Conservation (phyloP, 2,888 invertebrate species). For the Melitaea athalia region DNA sequence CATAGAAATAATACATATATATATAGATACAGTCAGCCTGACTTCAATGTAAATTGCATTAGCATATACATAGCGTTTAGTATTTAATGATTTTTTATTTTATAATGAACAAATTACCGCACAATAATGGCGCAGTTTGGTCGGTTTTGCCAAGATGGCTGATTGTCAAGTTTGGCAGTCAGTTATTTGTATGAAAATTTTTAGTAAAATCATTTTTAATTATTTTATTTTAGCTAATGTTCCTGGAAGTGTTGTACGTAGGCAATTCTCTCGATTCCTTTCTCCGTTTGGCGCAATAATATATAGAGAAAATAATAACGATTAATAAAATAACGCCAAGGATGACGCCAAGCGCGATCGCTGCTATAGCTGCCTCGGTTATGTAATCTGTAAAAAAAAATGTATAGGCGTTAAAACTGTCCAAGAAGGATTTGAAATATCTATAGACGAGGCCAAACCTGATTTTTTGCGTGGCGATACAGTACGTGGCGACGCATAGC, state of each 20-base stretch:
- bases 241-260: constrained; percentile 58
- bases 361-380: constrained; percentile 83
- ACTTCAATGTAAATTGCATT: no score
- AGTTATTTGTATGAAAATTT: neutral
- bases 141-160: neutral
- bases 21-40: no score
- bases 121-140: no score
- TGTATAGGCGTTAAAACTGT: no score
- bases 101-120: no score
- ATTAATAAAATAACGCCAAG: constrained; percentile 84
- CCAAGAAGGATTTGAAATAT: no score
- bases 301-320: constrained; percentile 79
- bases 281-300: constrained; percentile 83
- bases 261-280: constrained; percentile 84
- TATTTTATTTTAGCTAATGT: constrained; percentile 50
- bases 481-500: no score
- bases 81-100: no score
- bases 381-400: constrained; percentile 65
- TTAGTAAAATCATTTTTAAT: neutral
- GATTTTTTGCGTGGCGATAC: no score
- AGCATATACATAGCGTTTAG: no score
- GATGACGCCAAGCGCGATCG: constrained; percentile 86
- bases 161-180: neutral
- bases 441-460: no score
- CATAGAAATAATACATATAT: no score